Evolutionary conservation across 2,113 vertebrate genomes (phyloP).

Genomic region (Neomonachus schauinslandi): DNA sequence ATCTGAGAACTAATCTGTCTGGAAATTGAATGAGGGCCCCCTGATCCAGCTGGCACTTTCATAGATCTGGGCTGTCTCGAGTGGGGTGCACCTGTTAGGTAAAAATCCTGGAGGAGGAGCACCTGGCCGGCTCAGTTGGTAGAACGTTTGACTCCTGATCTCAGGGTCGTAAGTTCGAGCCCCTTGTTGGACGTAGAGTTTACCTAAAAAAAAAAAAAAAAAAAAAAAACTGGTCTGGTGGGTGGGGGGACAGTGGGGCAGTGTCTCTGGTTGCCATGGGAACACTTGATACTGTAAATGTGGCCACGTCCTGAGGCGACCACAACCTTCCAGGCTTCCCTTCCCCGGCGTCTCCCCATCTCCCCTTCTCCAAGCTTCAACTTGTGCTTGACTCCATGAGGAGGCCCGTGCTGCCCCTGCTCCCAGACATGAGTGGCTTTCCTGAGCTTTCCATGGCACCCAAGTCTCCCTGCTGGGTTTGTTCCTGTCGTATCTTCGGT

Average conservation of each 20-base stretch:
- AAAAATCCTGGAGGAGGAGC: not conserved
- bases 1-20: not conserved
- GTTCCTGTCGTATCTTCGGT: not conserved
- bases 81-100: not conserved
- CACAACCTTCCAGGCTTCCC: too few species aligned
- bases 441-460: not conserved
- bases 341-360: not conserved
- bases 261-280: not conserved
- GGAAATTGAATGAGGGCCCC: not conserved
- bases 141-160: not conserved
- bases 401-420: not conserved
- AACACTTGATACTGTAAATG: not conserved
- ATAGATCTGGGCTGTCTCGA: not conserved
- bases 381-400: not conserved
- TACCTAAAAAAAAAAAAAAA: not conserved
- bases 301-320: not conserved
- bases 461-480: not conserved
- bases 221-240: not conserved
- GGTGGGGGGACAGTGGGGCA: not conserved
- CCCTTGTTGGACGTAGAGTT: not conserved
- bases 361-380: not conserved
- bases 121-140: not conserved
- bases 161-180: not conserved
- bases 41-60: not conserved
- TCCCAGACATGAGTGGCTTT: not conserved